Conservation (phyloP, 2,113 vertebrate species). For the Hydrolagus affinis region DNA sequence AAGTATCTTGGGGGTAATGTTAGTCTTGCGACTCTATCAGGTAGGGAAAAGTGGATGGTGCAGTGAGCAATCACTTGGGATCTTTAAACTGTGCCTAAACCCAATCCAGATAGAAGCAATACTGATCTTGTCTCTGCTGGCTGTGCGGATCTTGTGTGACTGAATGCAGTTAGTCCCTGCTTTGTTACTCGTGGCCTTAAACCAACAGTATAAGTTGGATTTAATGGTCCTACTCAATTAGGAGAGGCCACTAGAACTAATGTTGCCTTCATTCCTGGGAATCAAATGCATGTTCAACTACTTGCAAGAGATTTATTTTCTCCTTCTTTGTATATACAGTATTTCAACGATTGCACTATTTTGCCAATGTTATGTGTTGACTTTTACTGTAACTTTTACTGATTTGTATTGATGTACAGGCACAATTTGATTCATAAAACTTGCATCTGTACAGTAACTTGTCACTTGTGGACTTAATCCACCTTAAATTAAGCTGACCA, state of each 20-base stretch:
- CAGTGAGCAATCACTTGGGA: too few relatives aligned
- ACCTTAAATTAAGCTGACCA: not conserved
- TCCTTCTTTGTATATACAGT: not conserved
- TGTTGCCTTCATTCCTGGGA: not conserved
- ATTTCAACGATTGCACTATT: slow-evolving; percentile 6
- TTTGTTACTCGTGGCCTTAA: not conserved
- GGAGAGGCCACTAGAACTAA: not conserved
- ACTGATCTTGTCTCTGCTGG: not conserved
- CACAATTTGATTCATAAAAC: not conserved
- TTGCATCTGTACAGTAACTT: not conserved
- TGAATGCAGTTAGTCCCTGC: not conserved
- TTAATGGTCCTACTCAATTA: not conserved
- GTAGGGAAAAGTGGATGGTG: too few relatives aligned
- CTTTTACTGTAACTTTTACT: not conserved
- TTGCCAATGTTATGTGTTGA: not conserved
- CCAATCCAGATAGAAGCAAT: too few relatives aligned
- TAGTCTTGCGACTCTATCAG: too few relatives aligned
- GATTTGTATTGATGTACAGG: not conserved
- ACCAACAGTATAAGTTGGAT: not conserved
- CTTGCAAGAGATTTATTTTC: not conserved
- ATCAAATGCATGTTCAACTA: not conserved
- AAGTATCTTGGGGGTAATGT: too few relatives aligned
- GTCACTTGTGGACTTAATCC: not conserved
- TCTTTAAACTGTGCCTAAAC: too few relatives aligned
- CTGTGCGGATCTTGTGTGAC: not conserved